Percentiles rank a stretch among this genome's conserved stretches.
phyloP scores from a whole-genome alignment of 1,140 invertebrate genomes.

The Tetramorium parvispinum region DNA sequence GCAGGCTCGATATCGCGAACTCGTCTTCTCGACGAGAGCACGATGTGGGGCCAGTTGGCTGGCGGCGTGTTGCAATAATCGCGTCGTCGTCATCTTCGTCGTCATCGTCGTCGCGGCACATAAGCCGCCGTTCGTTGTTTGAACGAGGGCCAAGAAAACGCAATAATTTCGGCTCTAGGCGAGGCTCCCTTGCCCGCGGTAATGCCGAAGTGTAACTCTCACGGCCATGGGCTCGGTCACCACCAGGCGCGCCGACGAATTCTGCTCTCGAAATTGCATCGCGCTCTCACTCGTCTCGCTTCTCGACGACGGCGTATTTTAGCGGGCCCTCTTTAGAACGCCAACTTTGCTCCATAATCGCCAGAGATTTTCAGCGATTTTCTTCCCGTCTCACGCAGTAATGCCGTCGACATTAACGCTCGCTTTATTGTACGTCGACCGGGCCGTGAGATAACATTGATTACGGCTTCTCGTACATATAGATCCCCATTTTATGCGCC shows the following conservation, averaged over 20 bases:
- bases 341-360: constrained; percentile 49
- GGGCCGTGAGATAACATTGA: background rate
- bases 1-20: background rate
- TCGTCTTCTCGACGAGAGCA: background rate
- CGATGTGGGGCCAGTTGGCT: constrained; percentile 75
- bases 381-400: background rate
- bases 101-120: constrained; percentile 65
- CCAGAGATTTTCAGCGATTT: constrained; percentile 20
- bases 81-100: constrained; percentile 41
- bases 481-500: background rate
- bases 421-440: background rate
- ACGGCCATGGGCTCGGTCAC: constrained; percentile 70
- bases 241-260: background rate
- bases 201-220: constrained; percentile 68
- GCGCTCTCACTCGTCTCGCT: constrained; percentile 9
- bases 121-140: constrained; percentile 67
- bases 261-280: constrained; percentile 59
- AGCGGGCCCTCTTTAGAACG: constrained; percentile 11
- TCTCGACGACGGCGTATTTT: constrained; percentile 27
- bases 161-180: constrained; percentile 79
- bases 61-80: constrained; percentile 78
- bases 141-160: constrained; percentile 77
- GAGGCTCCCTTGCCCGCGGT: constrained; percentile 69
- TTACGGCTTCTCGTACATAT: background rate
- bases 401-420: background rate